These are phyloP conservation scores for Cryptocephalus moraei DNA, from an alignment of 2,888 invertebrate species.

Conservation along the genomic window DNA sequence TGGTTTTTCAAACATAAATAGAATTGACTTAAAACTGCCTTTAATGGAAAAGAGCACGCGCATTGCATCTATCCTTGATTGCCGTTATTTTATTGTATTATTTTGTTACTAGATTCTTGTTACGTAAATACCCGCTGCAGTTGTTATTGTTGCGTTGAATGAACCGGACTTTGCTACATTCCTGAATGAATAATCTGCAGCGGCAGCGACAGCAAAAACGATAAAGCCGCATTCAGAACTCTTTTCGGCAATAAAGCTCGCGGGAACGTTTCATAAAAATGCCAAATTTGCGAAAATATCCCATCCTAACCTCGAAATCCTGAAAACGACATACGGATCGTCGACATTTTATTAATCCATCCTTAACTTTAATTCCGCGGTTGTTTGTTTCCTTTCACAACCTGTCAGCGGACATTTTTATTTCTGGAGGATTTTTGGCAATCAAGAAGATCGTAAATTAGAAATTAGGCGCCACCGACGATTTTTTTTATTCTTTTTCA, in stretches of 20 bases:
- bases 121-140: too few relatives aligned
- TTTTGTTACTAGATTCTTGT: too few relatives aligned
- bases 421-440: conserved; percentile 3
- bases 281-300: background rate
- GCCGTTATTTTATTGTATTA: too few relatives aligned
- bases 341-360: conserved; percentile 3
- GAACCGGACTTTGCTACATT: too few relatives aligned
- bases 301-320: background rate
- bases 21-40: too few relatives aligned
- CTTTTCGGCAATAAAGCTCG: background rate
- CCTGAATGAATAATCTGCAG: too few relatives aligned
- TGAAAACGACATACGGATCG: background rate
- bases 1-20: too few relatives aligned
- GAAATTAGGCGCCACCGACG: conserved; percentile 4
- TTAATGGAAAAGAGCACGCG: too few relatives aligned
- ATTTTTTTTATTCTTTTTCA: background rate
- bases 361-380: conserved; percentile 3
- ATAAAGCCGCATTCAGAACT: background rate
- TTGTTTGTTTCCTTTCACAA: conserved; percentile 8
- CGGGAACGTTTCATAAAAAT: too few relatives aligned
- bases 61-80: too few relatives aligned
- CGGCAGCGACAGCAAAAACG: too few relatives aligned
- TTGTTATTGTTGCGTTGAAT: too few relatives aligned
- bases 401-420: background rate
- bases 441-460: conserved; percentile 4